These are phyloP conservation scores for Motacilla tschutschensis DNA, from an alignment of 2,113 vertebrate genomes.

Conservation along the genomic window DNA sequence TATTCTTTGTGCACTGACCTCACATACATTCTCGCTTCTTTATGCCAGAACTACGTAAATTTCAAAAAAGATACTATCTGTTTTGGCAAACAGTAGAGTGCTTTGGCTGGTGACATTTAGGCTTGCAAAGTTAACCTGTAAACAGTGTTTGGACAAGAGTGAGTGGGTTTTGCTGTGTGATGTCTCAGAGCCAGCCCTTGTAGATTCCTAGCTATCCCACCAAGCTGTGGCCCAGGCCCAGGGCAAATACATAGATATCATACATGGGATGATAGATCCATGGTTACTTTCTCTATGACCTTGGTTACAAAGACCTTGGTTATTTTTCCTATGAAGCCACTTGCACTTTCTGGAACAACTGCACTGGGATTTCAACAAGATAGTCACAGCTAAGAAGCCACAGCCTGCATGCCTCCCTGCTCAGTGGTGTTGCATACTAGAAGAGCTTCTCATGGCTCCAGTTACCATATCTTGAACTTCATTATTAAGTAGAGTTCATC, in stretches of 20 bases:
- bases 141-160: background rate
- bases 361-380: accelerated
- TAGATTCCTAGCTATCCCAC: background rate
- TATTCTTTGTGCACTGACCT: background rate
- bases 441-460: background rate
- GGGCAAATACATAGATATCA: background rate
- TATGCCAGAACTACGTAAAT: background rate
- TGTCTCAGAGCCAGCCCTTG: accelerated
- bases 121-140: background rate
- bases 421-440: accelerated
- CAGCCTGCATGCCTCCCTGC: accelerated
- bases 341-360: background rate
- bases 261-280: accelerated
- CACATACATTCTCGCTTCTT: background rate
- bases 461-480: background rate
- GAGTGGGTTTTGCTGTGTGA: background rate
- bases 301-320: background rate
- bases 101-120: background rate
- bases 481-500: background rate
- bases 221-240: background rate
- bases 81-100: background rate
- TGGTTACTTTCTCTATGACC: background rate
- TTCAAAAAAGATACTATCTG: background rate
- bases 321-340: background rate
- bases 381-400: accelerated